These are phyloP conservation scores for Drosophila meridiana DNA, from an alignment of 2,888 invertebrate genomes.

Conservation along the genomic window DNA sequence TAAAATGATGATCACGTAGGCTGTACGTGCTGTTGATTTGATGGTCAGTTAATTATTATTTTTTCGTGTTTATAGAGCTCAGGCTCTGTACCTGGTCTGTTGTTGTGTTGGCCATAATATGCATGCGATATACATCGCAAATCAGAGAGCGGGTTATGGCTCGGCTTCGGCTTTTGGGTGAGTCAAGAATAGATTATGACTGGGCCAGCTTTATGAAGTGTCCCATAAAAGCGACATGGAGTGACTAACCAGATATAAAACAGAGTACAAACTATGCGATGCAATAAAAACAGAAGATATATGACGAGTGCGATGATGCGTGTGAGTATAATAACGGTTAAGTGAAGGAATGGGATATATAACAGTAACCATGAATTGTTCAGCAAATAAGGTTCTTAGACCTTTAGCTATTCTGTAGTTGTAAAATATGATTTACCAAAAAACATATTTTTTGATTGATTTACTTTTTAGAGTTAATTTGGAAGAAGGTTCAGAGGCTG, in stretches of 20 bases:
- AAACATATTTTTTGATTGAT: neutral
- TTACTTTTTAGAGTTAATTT: neutral
- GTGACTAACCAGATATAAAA: constrained; percentile 37
- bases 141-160: constrained; percentile 28
- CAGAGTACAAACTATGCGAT: constrained; percentile 9
- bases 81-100: constrained; percentile 13
- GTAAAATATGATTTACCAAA: no score
- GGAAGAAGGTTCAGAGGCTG: fast-evolving
- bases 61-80: constrained; percentile 74
- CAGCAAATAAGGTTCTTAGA: neutral
- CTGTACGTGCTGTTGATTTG: constrained; percentile 85
- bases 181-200: constrained; percentile 56
- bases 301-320: constrained; percentile 31
- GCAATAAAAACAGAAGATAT: constrained; percentile 34
- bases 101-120: constrained; percentile 45
- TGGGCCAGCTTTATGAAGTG: constrained; percentile 59
- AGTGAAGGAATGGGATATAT: neutral
- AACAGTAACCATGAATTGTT: neutral
- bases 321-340: constrained; percentile 33
- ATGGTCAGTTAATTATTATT: constrained; percentile 84
- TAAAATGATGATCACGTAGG: constrained; percentile 85
- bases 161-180: constrained; percentile 26
- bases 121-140: constrained; percentile 62
- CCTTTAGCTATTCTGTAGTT: neutral
- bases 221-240: constrained; percentile 56